Conservation (phyloP, 2,113 vertebrate species). For the Microcebus ravelobensis region DNA sequence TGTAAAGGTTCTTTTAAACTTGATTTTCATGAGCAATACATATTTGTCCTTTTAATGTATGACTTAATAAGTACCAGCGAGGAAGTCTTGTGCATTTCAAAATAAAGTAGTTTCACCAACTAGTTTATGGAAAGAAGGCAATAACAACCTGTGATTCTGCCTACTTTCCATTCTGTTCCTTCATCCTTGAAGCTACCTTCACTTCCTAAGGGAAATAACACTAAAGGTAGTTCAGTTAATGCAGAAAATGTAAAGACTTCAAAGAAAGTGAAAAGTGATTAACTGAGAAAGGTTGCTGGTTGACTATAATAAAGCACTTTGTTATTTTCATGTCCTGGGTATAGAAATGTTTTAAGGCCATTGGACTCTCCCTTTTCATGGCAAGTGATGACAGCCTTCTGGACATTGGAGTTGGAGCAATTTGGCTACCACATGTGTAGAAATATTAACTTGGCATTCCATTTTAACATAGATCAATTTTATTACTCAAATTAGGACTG, state of each 20-base stretch:
- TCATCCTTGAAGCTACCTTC: background rate
- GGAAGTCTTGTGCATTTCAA: background rate
- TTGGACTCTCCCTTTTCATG: background rate
- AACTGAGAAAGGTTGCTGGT: background rate
- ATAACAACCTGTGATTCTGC: background rate
- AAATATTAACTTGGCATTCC: background rate
- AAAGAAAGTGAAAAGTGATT: background rate
- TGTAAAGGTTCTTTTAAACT: background rate
- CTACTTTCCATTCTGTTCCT: background rate
- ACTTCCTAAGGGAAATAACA: background rate
- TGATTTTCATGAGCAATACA: background rate
- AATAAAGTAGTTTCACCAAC: background rate
- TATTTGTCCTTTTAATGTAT: background rate
- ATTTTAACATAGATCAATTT: background rate
- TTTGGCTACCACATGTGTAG: background rate
- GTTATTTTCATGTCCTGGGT: background rate
- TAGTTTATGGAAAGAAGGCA: background rate
- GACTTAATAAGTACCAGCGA: background rate
- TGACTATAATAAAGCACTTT: background rate
- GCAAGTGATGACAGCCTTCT: background rate
- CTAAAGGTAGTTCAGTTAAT: background rate
- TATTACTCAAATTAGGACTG: background rate
- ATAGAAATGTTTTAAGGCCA: background rate
- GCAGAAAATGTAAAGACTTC: slow-evolving; percentile 16
- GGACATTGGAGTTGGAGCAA: background rate